A percentile compares a stretch with the other conserved stretches of the same genome.
These are phyloP conservation scores for Drosophila leonis DNA, from an alignment of 2,888 invertebrate genomes.

Conservation along the genomic window DNA sequence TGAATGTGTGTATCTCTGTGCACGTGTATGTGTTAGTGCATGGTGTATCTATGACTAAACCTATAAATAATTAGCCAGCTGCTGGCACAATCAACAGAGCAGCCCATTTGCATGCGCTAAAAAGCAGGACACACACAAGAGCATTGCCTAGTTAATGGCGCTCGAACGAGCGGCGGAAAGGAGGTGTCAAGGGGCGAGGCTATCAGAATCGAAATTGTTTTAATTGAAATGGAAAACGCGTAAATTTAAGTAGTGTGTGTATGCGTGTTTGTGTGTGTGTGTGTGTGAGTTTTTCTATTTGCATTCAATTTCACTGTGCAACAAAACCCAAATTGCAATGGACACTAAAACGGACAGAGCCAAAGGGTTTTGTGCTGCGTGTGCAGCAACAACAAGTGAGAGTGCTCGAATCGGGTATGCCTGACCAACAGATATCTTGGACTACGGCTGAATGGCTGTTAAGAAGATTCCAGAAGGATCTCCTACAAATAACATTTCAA, in stretches of 20 bases:
- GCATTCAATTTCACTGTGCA: constrained; percentile 79
- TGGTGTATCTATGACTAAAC: constrained; percentile 26
- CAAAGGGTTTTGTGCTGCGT: constrained; percentile 1
- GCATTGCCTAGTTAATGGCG: constrained; percentile 72
- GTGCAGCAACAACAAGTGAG: constrained; percentile 1
- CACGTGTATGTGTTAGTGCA: not conserved
- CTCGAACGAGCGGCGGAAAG: constrained; percentile 46
- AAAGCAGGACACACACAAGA: constrained; percentile 39
- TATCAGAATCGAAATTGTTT: constrained; percentile 67
- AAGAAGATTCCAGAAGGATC: too few species aligned
- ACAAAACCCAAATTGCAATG: constrained; percentile 75
- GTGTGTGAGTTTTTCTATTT: constrained; percentile 70
- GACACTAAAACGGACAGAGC: constrained; percentile 56
- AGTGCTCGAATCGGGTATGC: not conserved
- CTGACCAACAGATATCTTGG: not conserved
- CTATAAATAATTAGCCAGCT: constrained; percentile 72
- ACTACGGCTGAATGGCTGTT: not conserved
- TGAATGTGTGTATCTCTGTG: not conserved
- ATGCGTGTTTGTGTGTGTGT: constrained; percentile 6
- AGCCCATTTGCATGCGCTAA: constrained; percentile 68
- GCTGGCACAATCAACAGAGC: constrained; percentile 54
- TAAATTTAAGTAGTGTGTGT: constrained; percentile 72
- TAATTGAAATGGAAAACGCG: constrained; percentile 79
- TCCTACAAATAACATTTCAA: not conserved
- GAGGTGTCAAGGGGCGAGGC: constrained; percentile 15